A percentile compares a stretch with the other conserved stretches of the same genome.
These are phyloP conservation scores for Ceyx margarethae DNA, from an alignment of 2,113 vertebrate species.

Conservation along the genomic window DNA sequence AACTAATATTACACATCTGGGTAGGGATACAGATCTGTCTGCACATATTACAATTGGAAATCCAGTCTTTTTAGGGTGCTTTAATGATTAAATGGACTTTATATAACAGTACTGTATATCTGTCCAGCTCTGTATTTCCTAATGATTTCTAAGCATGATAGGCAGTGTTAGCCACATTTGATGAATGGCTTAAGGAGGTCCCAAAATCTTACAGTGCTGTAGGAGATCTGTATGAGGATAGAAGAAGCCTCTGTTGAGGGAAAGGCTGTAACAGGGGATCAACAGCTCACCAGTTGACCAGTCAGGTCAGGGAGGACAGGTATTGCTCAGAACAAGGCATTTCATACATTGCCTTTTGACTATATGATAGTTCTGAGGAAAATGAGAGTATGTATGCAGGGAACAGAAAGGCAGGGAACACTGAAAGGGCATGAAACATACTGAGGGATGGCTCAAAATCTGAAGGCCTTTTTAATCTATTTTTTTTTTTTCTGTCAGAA, in stretches of 20 bases:
- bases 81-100: background rate
- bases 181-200: background rate
- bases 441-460: background rate
- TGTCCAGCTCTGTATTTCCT: background rate
- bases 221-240: background rate
- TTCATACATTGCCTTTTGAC: background rate
- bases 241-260: background rate
- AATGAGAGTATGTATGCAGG: background rate
- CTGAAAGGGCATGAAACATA: background rate
- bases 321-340: background rate
- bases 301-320: rapidly evolving
- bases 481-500: background rate
- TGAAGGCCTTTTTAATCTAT: rapidly evolving
- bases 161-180: background rate
- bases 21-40: background rate
- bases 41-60: background rate
- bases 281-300: background rate
- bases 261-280: background rate
- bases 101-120: background rate
- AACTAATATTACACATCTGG: background rate
- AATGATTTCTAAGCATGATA: background rate
- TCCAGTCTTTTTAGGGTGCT: background rate
- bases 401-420: background rate
- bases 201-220: background rate
- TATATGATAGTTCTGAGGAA: background rate